Evolutionary conservation across 2,113 vertebrate genomes (phyloP).

Genomic region (Theristicus caerulescens): DNA sequence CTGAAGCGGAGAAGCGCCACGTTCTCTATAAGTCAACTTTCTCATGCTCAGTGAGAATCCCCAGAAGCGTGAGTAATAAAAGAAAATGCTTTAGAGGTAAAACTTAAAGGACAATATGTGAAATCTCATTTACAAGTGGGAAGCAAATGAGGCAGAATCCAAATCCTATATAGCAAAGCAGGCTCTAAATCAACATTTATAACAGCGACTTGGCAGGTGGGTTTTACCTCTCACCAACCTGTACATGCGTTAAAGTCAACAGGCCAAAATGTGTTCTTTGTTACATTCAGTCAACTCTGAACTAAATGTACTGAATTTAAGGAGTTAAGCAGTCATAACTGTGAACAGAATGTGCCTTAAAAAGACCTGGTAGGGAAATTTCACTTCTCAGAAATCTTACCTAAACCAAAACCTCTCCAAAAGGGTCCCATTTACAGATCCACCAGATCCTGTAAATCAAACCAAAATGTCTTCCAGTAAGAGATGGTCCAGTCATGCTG

Average conservation of each 20-base stretch:
- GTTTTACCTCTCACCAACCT: conserved; percentile 6
- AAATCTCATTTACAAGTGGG: conserved; percentile 43
- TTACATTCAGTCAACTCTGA: not conserved
- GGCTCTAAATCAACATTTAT: conserved; percentile 34
- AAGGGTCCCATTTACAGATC: not conserved
- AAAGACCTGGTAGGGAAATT: not conserved
- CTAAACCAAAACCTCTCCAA: not conserved
- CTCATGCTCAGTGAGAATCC: conserved; percentile 30
- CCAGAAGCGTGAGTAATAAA: conserved; percentile 49
- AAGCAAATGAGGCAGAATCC: conserved; percentile 59
- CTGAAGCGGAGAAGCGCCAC: not conserved
- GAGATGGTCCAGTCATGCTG: accelerated
- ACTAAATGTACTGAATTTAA: not conserved
- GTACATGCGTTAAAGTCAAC: not conserved
- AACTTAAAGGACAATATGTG: conserved; percentile 50
- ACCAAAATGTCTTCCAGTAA: not conserved
- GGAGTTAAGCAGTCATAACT: not conserved
- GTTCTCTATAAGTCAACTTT: not conserved
- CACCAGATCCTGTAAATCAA: not conserved
- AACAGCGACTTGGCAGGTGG: not conserved
- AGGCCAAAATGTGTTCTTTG: not conserved
- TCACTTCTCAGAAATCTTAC: not conserved
- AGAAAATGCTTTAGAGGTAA: conserved; percentile 42
- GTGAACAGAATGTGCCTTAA: not conserved
- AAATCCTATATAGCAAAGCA: not conserved